phyloP scores from a whole-genome alignment of 2,113 vertebrate species.

The Apistogramma diplotaenia region DNA sequence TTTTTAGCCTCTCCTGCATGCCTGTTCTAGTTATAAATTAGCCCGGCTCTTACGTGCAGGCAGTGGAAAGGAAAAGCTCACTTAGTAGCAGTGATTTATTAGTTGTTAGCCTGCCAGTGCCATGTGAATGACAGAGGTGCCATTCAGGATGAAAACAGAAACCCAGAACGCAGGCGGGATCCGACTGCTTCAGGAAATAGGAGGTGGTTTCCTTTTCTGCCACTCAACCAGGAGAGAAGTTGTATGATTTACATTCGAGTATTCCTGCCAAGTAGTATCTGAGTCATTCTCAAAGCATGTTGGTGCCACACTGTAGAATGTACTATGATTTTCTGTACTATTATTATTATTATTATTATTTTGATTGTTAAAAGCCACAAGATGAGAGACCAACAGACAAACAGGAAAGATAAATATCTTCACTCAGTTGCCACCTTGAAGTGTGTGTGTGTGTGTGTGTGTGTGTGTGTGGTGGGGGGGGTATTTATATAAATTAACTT shows the following conservation, averaged over 20 bases:
- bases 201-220: slow-evolving; percentile 44
- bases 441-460: no score
- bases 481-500: background rate
- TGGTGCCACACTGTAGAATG: background rate
- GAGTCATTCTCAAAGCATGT: background rate
- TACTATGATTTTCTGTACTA: background rate
- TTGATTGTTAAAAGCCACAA: background rate
- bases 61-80: slow-evolving; percentile 73
- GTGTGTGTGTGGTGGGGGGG: no score
- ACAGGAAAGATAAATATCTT: background rate
- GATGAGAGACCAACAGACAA: background rate
- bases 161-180: slow-evolving; percentile 42
- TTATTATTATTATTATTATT: no score
- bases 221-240: slow-evolving; percentile 12
- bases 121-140: slow-evolving; percentile 66
- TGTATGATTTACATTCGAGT: slow-evolving; percentile 13
- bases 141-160: slow-evolving; percentile 63
- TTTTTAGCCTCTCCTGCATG: slow-evolving; percentile 49
- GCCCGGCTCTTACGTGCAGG: slow-evolving; percentile 62
- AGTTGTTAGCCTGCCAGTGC: slow-evolving; percentile 67
- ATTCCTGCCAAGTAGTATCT: background rate
- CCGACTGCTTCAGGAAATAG: slow-evolving; percentile 50
- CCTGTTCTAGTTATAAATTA: slow-evolving; percentile 71
- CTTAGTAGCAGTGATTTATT: slow-evolving; percentile 76
- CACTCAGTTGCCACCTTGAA: background rate